Percentiles rank a stretch among this genome's conserved stretches.
These are phyloP conservation scores for Pelobates fuscus DNA, from an alignment of 2,113 vertebrate genomes.

Conservation along the genomic window DNA sequence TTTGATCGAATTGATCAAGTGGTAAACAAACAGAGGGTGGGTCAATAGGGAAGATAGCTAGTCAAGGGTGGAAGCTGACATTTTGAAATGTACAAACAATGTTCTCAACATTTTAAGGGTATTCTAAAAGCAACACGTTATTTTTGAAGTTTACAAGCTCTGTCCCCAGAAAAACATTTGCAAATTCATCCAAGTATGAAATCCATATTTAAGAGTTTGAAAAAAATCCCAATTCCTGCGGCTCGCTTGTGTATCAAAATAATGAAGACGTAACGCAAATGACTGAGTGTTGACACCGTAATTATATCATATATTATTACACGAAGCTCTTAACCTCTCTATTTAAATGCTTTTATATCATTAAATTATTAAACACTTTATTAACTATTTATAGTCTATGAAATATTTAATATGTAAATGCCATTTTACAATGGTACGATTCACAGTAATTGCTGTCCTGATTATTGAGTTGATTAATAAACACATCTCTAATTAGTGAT, in stretches of 20 bases:
- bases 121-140: too few relatives aligned
- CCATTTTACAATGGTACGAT: not conserved
- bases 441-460: not conserved
- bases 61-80: too few relatives aligned
- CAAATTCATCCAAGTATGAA: too few relatives aligned
- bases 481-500: not conserved
- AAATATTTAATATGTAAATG: constrained; percentile 9
- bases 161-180: too few relatives aligned
- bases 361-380: constrained; percentile 41
- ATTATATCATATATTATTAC: constrained; percentile 34
- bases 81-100: too few relatives aligned
- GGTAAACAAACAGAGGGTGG: too few relatives aligned
- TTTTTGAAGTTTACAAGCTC: too few relatives aligned
- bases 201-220: too few relatives aligned
- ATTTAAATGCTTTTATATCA: not conserved
- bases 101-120: too few relatives aligned
- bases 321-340: not conserved
- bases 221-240: constrained; percentile 17
- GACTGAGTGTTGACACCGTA: constrained; percentile 38
- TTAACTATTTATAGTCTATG: constrained; percentile 23
- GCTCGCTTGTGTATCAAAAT: constrained; percentile 14
- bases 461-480: not conserved
- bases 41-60: too few relatives aligned
- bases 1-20: too few relatives aligned
- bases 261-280: constrained; percentile 7